A percentile compares a stretch with the other conserved stretches of the same genome.
Evolutionary conservation across 2,113 vertebrate species (phyloP).

Genomic region (Brienomyrus longianalis): DNA sequence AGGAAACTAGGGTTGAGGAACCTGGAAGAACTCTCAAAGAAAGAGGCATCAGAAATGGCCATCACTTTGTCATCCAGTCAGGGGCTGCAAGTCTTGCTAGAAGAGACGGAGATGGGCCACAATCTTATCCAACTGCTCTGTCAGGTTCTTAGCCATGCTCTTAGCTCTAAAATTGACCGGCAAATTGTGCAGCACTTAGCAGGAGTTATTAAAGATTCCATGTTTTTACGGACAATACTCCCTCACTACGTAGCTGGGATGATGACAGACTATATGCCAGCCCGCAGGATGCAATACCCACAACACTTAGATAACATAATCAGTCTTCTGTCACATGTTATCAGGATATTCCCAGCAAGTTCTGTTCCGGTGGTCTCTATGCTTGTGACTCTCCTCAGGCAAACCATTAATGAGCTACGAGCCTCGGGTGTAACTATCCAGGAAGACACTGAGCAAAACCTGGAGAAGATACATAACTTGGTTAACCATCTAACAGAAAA

Average conservation of each 20-base stretch:
- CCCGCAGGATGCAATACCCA: slow-evolving; percentile 62
- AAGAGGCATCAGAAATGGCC: slow-evolving; percentile 73
- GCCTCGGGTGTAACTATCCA: slow-evolving; percentile 64
- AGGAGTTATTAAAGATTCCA: slow-evolving; percentile 70
- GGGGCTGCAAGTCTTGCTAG: slow-evolving; percentile 60
- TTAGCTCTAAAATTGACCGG: slow-evolving; percentile 63
- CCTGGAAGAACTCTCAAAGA: slow-evolving; percentile 66
- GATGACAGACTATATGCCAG: slow-evolving; percentile 54
- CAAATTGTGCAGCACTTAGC: slow-evolving; percentile 69
- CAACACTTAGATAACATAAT: slow-evolving; percentile 72
- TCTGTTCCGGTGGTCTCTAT: slow-evolving; percentile 67
- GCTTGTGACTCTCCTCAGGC: slow-evolving; percentile 64
- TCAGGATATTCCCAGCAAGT: slow-evolving; percentile 76
- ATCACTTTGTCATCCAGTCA: slow-evolving; percentile 67
- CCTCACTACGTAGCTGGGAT: slow-evolving; percentile 70
- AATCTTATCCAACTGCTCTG: slow-evolving; percentile 72
- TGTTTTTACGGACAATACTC: slow-evolving; percentile 67
- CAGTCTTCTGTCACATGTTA: slow-evolving; percentile 67
- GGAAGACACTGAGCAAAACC: slow-evolving; percentile 59
- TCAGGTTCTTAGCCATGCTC: slow-evolving; percentile 71
- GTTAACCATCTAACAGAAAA: slow-evolving; percentile 70
- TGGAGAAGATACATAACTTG: slow-evolving; percentile 61
- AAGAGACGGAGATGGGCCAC: slow-evolving; percentile 56
- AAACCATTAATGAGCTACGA: slow-evolving; percentile 65
- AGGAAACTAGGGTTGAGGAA: slow-evolving; percentile 62